phyloP scores from a whole-genome alignment of 2,888 invertebrate genomes.

The Lagria hirta region DNA sequence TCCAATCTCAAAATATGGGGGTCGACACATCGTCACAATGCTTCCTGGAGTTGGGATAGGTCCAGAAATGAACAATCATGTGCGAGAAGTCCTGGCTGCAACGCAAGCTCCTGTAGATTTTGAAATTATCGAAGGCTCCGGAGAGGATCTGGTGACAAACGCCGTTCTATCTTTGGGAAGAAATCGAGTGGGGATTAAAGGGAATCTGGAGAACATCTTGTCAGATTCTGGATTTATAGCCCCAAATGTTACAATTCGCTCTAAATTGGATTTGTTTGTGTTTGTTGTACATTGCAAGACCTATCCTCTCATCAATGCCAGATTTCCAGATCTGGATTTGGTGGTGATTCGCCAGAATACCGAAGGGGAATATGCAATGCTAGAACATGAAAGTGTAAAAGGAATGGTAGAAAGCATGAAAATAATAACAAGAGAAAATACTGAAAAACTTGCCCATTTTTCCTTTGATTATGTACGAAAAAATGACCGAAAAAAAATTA shows the following conservation, averaged over 20 bases:
- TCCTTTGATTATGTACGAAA: conserved; percentile 61
- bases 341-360: conserved; percentile 63
- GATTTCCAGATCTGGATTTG: conserved; percentile 56
- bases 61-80: conserved; percentile 36
- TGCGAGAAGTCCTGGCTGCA: conserved; percentile 34
- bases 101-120: conserved; percentile 41
- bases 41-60: conserved; percentile 40
- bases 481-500: conserved; percentile 60
- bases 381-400: conserved; percentile 61
- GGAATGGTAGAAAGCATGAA: conserved; percentile 64
- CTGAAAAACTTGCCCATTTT: conserved; percentile 58
- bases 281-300: conserved; percentile 59
- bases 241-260: conserved; percentile 58
- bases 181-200: conserved; percentile 43
- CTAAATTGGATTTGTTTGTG: conserved; percentile 58
- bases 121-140: conserved; percentile 33
- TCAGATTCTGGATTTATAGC: conserved; percentile 10
- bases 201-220: conserved; percentile 57
- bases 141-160: conserved; percentile 29
- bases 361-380: conserved; percentile 63
- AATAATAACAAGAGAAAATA: conserved; percentile 55
- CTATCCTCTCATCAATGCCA: conserved; percentile 53
- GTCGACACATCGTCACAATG: conserved; percentile 38
- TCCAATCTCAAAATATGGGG: conserved; percentile 32
- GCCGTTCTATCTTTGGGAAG: conserved; percentile 38